Evolutionary conservation across 2,888 invertebrate genomes (phyloP), one percentile per base, ranked within the genome.

Genomic region (Tachina fera): DNA sequence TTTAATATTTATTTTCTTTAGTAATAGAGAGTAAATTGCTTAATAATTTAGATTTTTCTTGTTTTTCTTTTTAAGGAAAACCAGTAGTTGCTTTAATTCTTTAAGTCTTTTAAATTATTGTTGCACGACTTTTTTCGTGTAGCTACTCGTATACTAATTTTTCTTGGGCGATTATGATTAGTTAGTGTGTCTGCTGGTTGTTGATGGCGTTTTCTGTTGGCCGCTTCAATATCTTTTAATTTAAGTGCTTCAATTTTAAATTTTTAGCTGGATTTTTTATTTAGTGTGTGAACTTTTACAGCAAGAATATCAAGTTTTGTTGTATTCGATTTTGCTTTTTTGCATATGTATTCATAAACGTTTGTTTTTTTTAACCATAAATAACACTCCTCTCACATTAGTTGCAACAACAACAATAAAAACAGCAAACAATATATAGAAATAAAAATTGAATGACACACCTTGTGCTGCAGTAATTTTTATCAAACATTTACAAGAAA

Each of bases 351-450:
- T 43, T 41, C 16, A 61, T 10, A 41, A n/a, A 16, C 4, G 41
- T 47, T 47, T 60, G 6, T 31, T 39, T 41, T 70, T 56, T 39
- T 58, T 43, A 80, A 41, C 56, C 53, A 77, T 79, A 71, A 79
- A 79, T 56, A 80, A 72, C 84, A 84, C 84, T 81, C 84, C 84
- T 84, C 76, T 84, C 76, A 72, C 60, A 78, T 74, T 83, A 72
- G 83, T 60, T 56, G 60, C 67, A 49, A 49, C 51, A 49, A 76
- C 43, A 65, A 31, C 6, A 63, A 41, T 56, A 51, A 39, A 39
- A 41, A 65, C 22, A 56, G 6, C 3, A 75, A 76, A 45, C 31
- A 72, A 49, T 8, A 31, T 31, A 19, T 56, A 61, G 67, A 14
- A 53, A 58, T 16, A 22, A 60, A 70, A 67, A 49, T 43, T 14